Base-by-base conservation (phyloP, 2,888 invertebrate species). In the Scaptomyza flava region DNA sequence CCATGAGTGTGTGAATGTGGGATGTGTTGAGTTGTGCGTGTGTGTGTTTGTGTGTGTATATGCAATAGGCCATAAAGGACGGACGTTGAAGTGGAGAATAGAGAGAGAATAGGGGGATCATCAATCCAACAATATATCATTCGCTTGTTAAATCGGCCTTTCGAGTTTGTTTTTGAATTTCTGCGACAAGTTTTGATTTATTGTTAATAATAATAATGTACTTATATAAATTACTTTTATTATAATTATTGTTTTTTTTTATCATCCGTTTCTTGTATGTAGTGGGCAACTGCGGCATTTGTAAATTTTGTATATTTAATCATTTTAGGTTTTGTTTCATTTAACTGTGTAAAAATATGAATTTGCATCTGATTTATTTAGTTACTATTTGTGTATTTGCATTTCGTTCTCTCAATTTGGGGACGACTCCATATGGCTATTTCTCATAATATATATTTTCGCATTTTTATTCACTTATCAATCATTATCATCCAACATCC, bases 211-310 rank as follows among this genome's bases (percentile, higher is more conserved):
- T 81, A 87, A 85, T 87, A 79, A 84, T 41, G 79, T 87, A 82
- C 81, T 84, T 82, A 82, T 81, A 85, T 87, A 82, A 87, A 81
- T 82, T 84, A 87, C 54, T 80, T 78, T 82, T 82, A 82, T 87
- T 85, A 83, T 83, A 82, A 83, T 87, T 83, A 87, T 87, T 87
- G 82, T 87, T 87, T 81, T 87, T n/a, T n/a, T 81, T 67, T 70
- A 62, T 77, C 72, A 66, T 83, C 60, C 60, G 57, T 75, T 72
- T 71, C 68, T 77, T 81, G 70, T 72, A 70, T 84, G 76, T 75
- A 74, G 81, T 80, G 86, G 88, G 81, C 85, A 86, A 86, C 89
- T 88, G 84, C 80, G 85, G 87, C 88, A 84, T 84, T 86, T 84
- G 88, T 88, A 88, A 81, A 85, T 73, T 87, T 67, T 75, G 72